Conservation (phyloP, 2,888 invertebrate species). For the Panorpa germanica region DNA sequence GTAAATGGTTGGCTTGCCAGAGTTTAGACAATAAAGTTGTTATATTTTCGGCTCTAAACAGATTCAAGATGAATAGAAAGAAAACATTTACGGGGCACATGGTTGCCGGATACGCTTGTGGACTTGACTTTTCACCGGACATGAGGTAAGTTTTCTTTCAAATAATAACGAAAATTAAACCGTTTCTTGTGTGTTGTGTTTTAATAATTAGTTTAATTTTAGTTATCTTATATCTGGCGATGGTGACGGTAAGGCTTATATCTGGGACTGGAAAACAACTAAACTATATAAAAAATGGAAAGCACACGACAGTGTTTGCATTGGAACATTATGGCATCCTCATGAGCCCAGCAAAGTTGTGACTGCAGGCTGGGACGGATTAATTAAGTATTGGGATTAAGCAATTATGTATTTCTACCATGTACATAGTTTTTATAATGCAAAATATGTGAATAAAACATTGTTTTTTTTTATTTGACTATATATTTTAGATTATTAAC, state of each 20-base stretch:
- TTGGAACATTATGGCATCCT: constrained; percentile 91
- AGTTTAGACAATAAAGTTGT: constrained; percentile 98
- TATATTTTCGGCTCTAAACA: constrained; percentile 91
- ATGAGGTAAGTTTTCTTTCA: constrained; percentile 51
- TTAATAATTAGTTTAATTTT: constrained; percentile 21
- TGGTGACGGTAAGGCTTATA: constrained; percentile 95
- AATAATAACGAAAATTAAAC: constrained; percentile 7
- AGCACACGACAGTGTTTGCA: constrained; percentile 96
- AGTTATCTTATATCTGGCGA: constrained; percentile 96
- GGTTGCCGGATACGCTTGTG: constrained; percentile 98
- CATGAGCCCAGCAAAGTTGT: constrained; percentile 94
- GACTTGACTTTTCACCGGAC: constrained; percentile 93
- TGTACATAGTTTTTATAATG: constrained; percentile 1
- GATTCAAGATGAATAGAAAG: constrained; percentile 95
- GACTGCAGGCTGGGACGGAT: constrained; percentile 98
- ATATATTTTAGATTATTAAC: too few relatives aligned
- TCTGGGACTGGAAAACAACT: constrained; percentile 99
- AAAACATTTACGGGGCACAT: constrained; percentile 97
- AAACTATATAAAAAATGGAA: constrained; percentile 98
- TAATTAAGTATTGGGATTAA: constrained; percentile 98
- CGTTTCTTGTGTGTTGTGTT: neutral
- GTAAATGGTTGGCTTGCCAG: constrained; percentile 98
- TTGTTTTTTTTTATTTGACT: too few relatives aligned
- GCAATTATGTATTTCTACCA: constrained; percentile 10
- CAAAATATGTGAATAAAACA: constrained; percentile 6